Conservation (phyloP, 2,797 vertebrate genomes). For the Enteromius unitaeniatus region DNA sequence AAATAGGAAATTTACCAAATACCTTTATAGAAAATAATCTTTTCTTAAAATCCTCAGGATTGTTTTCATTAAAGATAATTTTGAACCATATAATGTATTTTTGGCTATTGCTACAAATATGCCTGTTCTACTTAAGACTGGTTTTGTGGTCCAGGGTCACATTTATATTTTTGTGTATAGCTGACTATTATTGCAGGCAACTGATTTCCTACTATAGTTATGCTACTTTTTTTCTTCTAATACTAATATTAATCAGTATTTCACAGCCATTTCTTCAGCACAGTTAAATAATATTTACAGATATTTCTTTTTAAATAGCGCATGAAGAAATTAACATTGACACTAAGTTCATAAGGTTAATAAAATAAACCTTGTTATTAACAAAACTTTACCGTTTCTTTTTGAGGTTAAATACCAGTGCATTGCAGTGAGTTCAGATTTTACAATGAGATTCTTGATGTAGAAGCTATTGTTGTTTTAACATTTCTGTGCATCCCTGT, state of each 20-base stretch:
- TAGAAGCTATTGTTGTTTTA: background rate
- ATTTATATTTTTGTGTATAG: background rate
- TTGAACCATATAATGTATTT: no score
- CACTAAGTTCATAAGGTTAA: background rate
- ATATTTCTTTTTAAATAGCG: background rate
- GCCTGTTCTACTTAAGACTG: no score
- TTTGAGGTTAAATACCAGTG: background rate
- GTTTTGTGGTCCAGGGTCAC: no score
- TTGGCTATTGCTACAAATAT: no score
- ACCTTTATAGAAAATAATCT: no score
- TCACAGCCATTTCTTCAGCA: background rate
- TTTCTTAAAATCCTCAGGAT: no score
- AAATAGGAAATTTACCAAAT: no score
- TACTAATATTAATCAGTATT: background rate
- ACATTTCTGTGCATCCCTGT: conserved; percentile 12
- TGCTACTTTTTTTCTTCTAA: background rate
- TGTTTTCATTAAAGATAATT: no score
- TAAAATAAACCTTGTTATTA: background rate
- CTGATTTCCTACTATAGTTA: background rate
- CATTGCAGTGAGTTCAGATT: background rate
- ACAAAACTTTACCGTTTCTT: background rate
- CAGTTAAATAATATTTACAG: background rate
- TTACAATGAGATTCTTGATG: background rate
- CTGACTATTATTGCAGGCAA: background rate
- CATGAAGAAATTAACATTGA: background rate